Base-by-base conservation (phyloP, 2,113 vertebrate species). In the Calyptommatus sinebrachiatus region DNA sequence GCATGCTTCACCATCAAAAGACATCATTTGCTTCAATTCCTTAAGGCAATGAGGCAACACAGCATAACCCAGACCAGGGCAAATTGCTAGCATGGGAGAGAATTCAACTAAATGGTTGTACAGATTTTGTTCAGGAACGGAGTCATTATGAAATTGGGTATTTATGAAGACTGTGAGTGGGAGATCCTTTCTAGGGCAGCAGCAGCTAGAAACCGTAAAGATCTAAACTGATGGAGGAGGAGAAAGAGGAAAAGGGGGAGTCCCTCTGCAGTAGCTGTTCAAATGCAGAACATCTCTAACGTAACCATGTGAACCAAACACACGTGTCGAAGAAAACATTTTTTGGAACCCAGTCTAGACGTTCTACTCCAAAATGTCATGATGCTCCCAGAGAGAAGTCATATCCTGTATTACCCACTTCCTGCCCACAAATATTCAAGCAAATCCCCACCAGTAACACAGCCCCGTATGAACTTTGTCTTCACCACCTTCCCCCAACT, bases 391-490 rank as follows among this genome's bases (percentile, higher is more conserved):
- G 78, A 78, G 88, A 31, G n/a, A 62, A 79, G 77, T 87, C 90
- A 90, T 18, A 90, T 87, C 91, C 92, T 91, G 89, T 91, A 84
- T 89, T 88, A 91, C 87, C 79, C 77, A 89, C 83, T 91, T 92
- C 89, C 89, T 91, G 87, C 78, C 87, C 88, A 73, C 79, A 90
- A 82, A 79, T 76, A 80, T 0, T 4, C 81, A 90, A 79, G 60
- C 78, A 91, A 88, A 83, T 9, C 0, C 6, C 79, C 50, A 73
- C 76, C 22, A 63, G 29, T 24, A 77, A 71, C 9, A 8, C 50
- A 68, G 8, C 26, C 61, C 53, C 50, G 16, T 48, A 50, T 63
- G 45, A 69, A 65, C 45, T 31, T 45, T 7, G 48, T 24, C 53
- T 41, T 50, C 20, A 7, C 57, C 24, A 26, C 18, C 20, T n/a